phyloP scores from a whole-genome alignment of 1,140 invertebrate species.

The Rhagoletis zephyria region DNA sequence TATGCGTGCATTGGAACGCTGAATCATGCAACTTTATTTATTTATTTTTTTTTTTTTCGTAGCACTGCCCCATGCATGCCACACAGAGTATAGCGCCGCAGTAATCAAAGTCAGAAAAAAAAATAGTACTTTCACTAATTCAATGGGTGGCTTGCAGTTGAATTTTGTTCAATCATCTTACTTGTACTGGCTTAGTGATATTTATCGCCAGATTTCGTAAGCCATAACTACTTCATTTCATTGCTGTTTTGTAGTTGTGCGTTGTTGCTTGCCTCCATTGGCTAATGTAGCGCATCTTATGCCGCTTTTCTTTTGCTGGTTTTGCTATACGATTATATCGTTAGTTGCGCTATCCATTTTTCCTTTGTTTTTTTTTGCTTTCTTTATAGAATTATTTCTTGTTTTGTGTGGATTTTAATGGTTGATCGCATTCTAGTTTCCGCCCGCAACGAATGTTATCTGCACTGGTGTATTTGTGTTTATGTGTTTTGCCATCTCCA shows the following conservation, averaged over 20 bases:
- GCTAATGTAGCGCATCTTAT: neutral
- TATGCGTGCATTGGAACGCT: neutral
- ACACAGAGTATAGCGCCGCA: neutral
- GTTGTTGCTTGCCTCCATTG: neutral
- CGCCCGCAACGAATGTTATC: slow-evolving; percentile 16
- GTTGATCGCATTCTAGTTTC: slow-evolving; percentile 31
- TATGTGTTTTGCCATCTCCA: neutral
- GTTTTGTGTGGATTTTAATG: slow-evolving; percentile 51
- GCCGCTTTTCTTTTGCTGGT: neutral
- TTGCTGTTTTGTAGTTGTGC: neutral
- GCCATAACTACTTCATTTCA: slow-evolving; percentile 36
- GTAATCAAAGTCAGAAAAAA: neutral
- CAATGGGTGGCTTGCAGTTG: slow-evolving; percentile 41
- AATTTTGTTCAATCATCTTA: slow-evolving; percentile 53
- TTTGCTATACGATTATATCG: slow-evolving; percentile 9
- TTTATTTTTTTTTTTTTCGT: neutral
- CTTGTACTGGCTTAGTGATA: slow-evolving; percentile 36
- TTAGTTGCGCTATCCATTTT: slow-evolving; percentile 31
- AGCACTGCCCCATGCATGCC: neutral
- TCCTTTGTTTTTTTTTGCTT: slow-evolving; percentile 1
- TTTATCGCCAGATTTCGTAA: slow-evolving; percentile 49
- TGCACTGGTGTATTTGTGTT: neutral
- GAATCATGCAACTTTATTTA: slow-evolving; percentile 54
- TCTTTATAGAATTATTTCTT: slow-evolving; percentile 36
- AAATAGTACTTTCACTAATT: slow-evolving; percentile 41